Conservation (phyloP, 2,797 vertebrate genomes). For the Rhincodon typus region DNA sequence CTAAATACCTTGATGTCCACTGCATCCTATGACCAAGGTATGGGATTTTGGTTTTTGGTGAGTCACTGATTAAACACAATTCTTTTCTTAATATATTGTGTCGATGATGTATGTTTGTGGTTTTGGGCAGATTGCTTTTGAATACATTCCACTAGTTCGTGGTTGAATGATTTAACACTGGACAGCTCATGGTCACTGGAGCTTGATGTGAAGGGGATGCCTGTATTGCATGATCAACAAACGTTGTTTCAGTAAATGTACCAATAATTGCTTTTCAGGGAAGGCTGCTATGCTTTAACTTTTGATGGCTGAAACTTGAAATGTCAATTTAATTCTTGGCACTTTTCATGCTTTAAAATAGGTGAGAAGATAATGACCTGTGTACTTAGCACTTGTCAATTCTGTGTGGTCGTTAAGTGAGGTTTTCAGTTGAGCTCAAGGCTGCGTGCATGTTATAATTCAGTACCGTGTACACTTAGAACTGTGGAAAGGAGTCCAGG, state of each 20-base stretch:
- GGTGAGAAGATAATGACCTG: neutral
- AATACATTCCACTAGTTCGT: too few species aligned
- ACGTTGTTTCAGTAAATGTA: too few species aligned
- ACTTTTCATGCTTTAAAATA: neutral
- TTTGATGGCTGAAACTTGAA: neutral
- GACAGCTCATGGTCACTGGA: neutral
- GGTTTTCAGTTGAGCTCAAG: neutral
- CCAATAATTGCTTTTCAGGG: neutral
- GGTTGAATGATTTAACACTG: neutral
- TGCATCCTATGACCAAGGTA: conserved; percentile 45
- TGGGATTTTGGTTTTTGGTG: conserved; percentile 41
- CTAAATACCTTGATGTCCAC: conserved; percentile 46
- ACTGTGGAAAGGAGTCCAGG: neutral
- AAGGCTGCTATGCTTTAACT: neutral
- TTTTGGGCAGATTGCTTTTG: neutral
- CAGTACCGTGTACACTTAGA: neutral
- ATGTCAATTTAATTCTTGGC: neutral
- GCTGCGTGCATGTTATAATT: neutral
- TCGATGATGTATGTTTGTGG: neutral
- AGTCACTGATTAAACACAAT: conserved; percentile 21
- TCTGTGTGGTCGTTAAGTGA: neutral
- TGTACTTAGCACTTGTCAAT: too few species aligned
- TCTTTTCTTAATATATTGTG: conserved; percentile 1
- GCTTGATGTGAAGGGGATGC: neutral
- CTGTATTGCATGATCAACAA: too few species aligned